Conservation (phyloP, 2,113 vertebrate genomes). For the Vicugna pacos region DNA sequence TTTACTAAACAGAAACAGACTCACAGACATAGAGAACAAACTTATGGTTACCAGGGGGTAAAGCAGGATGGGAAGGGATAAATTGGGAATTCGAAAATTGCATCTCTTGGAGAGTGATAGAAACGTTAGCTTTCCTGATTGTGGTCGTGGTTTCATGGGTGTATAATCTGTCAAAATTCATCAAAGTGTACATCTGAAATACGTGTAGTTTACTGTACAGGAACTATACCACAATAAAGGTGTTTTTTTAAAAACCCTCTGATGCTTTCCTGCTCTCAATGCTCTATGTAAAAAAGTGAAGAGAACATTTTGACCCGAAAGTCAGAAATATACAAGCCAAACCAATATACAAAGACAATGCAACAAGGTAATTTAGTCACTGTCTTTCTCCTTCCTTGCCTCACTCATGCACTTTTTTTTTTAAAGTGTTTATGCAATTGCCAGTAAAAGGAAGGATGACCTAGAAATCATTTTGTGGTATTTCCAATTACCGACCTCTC, state of each 20-base stretch:
- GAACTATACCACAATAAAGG: no score
- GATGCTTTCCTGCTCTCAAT: neutral
- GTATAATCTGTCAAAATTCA: no score
- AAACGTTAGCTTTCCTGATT: no score
- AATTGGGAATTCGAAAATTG: no score
- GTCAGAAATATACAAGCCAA: slow-evolving; percentile 43
- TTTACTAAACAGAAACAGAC: no score
- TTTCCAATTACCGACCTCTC: slow-evolving; percentile 8
- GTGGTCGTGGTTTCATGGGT: no score
- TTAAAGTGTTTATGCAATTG: neutral
- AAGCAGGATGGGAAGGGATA: no score
- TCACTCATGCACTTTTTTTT: slow-evolving; percentile 1
- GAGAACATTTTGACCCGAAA: slow-evolving; percentile 63
- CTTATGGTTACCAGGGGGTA: no score
- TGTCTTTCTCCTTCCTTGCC: neutral
- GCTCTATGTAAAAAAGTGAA: neutral
- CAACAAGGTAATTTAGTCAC: neutral
- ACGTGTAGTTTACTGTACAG: no score
- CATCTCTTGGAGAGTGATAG: no score
- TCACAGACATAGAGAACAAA: no score
- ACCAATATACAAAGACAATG: neutral
- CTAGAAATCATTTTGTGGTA: neutral
- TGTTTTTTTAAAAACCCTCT: slow-evolving; percentile 28
- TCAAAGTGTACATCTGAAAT: no score
- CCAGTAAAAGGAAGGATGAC: slow-evolving; percentile 21